Base-by-base conservation (phyloP, 92 coral and sea anemone genomes). In the Umimayanthus chanpuru region DNA sequence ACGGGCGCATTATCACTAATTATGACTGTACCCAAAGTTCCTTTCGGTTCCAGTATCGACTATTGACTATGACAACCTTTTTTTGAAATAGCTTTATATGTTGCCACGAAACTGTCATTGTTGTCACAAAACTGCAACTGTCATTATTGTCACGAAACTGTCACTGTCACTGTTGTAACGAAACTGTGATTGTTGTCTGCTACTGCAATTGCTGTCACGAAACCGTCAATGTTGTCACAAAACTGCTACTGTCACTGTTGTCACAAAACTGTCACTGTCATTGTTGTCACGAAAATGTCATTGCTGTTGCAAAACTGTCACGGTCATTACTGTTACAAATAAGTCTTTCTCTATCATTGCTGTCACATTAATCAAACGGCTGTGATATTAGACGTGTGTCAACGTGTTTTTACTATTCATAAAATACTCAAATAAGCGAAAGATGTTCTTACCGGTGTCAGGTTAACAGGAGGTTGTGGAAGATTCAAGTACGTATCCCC, bases 381-480 rank as follows among this genome's bases (percentile, higher is more conserved):
- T 61, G 26, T 23, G 68, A 61, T 0, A 6, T 14, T 61, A 21
- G 26, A 1, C 68, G 7, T 20, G 25, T 61, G 68, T 4, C 21
- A 8, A 23, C 3, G 25, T 20, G 8, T 61, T 61, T 3, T 61
- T 18, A 61, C 4, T 0, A 20, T 5, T 61, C 9, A 61, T 61
- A 61, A 20, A 61, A 23, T 61, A 61, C 68, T 23, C 18, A 39
- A 36, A 36, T 5, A 16, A 39, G 16, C 18, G 15, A 30, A 28
- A 53, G 9, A 72, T 15, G 20, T 20, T 16, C 68, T 61, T 61
- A 96, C 98, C 91, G 96, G 88, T 53, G 93, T 91, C 16, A 96
- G 92, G 43, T 92, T 86, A 67, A 87, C 88, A 5, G 96, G 98
- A 77, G 93, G 92, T 73, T 92, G 95, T 14, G 98, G 98, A 36